Conservation (phyloP, 2,888 invertebrate species). For the Yponomeuta evonymella region DNA sequence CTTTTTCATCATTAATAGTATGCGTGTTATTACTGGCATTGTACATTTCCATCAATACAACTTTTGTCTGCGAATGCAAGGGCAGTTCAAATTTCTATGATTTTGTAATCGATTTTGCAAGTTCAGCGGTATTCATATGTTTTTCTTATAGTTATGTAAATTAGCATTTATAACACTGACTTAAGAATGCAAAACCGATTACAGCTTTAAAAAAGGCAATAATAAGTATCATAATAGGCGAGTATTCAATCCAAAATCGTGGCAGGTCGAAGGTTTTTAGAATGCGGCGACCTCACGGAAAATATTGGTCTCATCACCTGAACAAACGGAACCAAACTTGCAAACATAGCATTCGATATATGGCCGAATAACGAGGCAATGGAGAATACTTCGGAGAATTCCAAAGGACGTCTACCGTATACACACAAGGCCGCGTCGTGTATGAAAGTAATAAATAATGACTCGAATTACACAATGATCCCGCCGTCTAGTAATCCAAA, state of each 20-base stretch:
- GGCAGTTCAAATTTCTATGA: not conserved
- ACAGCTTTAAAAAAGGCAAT: not conserved
- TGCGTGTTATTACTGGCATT: not conserved
- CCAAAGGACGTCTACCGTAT: not conserved
- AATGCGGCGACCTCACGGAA: slow-evolving; percentile 22
- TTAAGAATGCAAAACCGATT: not conserved
- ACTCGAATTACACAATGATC: not conserved
- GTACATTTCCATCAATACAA: not conserved
- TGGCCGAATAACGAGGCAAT: not conserved
- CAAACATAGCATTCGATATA: slow-evolving; percentile 8
- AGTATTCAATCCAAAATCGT: slow-evolving; percentile 6
- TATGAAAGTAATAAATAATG: not conserved
- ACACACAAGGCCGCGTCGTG: not conserved
- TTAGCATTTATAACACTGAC: not conserved
- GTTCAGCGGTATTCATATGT: not conserved
- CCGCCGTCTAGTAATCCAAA: slow-evolving; percentile 34
- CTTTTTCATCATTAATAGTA: not conserved
- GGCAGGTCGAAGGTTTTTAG: slow-evolving; percentile 18
- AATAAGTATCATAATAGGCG: not conserved
- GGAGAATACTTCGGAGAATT: slow-evolving; percentile 5
- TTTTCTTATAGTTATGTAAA: no score
- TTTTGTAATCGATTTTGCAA: not conserved
- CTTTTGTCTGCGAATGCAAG: not conserved
- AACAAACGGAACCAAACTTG: slow-evolving; percentile 11
- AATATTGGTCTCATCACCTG: slow-evolving; percentile 19